Base-by-base conservation (phyloP, 92 coral and sea anemone genomes). In the Scolanthus callimorphus region DNA sequence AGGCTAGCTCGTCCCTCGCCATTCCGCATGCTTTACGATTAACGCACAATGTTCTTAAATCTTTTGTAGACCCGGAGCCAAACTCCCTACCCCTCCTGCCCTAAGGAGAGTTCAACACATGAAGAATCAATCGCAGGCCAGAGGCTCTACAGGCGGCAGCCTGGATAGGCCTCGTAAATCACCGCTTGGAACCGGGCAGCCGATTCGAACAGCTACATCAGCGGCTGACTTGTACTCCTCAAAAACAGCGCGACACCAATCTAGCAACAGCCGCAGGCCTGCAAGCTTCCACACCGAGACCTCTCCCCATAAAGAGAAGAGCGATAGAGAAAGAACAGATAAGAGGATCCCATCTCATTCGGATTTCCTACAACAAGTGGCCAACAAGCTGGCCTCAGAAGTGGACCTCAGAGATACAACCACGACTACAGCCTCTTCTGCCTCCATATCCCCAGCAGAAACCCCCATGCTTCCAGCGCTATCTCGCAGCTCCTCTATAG, bases 381-480 rank as follows among this genome's bases (percentile, higher is more conserved):
- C 96, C 13, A 84, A 75, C 53, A 67, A 67, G 79, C 63, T 78
- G 13, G 86, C 88, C 2, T 66, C 78, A 45, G 81, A 82, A 29
- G 63, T 71, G 0, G 61, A 55, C 22, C 53, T 53, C 39, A 59
- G 57, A 15, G 85, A 69, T 21, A 78, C 95, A 0, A 84, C 94
- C 19, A 72, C 77, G 4, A 87, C 74, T 10, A 57, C 89, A 9
- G 74, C 74, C 3, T 73, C 90, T 15, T 79, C 89, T n/a, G 82
- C 76, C 0, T 84, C 98, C 8, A 49, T 67, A 2, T 88, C 96
- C 25, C 90, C 98, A 1, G 69, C 98, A 3, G 90, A 82, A 25
- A 92, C 98, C 2, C 98, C 98, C 52, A 90, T 88, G 87, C 79
- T 92, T 31, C 98, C 98, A 1, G 89, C 90, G 10, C 80, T 92